phyloP scores from a whole-genome alignment of 2,888 invertebrate species.

The Cenopis cana region DNA sequence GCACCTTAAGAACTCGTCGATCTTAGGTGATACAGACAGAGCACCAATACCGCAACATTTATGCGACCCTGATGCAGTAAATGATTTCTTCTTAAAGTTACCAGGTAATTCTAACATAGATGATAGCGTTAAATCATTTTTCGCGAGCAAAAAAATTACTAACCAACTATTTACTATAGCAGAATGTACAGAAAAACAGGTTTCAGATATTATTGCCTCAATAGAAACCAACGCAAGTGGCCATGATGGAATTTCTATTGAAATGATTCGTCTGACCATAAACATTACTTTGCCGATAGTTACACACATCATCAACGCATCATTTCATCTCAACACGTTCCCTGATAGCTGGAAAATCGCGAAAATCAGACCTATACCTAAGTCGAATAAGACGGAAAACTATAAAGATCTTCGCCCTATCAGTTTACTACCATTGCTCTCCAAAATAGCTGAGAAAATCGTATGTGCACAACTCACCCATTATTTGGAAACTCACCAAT shows the following conservation, averaged over 20 bases:
- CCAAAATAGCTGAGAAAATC: no score
- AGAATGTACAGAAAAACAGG: background rate
- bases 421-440: constrained; percentile 8
- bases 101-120: background rate
- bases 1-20: background rate
- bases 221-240: background rate
- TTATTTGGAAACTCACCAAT: no score
- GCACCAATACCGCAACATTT: background rate
- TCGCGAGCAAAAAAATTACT: background rate
- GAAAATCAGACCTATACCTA: background rate
- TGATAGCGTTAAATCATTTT: background rate
- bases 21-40: background rate
- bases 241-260: constrained; percentile 6
- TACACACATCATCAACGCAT: constrained; percentile 38
- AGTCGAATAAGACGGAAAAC: background rate
- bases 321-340: constrained; percentile 14
- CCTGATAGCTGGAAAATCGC: background rate
- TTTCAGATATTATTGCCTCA: background rate
- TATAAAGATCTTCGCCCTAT: background rate
- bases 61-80: background rate
- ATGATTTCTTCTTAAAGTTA: background rate
- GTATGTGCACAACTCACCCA: no score
- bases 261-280: constrained; percentile 2
- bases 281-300: constrained; percentile 34
- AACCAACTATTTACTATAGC: background rate